Conservation (phyloP, 2,797 vertebrate species). For the Tachyglossus aculeatus region DNA sequence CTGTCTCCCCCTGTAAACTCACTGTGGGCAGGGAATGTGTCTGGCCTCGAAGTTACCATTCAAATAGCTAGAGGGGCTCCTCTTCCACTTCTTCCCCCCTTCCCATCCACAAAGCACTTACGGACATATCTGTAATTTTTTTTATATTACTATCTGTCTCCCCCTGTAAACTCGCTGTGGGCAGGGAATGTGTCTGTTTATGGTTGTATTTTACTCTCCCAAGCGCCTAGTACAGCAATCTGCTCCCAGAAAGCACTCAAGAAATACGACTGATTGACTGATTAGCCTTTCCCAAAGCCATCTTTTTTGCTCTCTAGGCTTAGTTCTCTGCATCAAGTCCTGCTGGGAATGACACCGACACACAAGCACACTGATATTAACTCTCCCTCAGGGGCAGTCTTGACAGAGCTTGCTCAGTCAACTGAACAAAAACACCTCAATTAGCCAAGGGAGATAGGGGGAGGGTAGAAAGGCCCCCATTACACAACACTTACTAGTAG, state of each 20-base stretch:
- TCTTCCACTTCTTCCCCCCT: not conserved
- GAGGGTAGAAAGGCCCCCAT: not conserved
- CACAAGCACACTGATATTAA: not conserved
- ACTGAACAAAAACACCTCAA: slow-evolving; percentile 23
- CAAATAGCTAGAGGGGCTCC: not conserved
- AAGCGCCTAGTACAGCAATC: too few species aligned
- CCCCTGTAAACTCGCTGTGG: too few species aligned
- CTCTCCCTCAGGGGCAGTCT: not conserved
- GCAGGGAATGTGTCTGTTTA: too few species aligned
- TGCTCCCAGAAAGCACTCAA: too few species aligned
- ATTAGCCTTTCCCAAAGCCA: too few species aligned
- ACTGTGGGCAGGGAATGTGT: too few species aligned
- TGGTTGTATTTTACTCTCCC: too few species aligned
- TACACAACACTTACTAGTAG: not conserved
- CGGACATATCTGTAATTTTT: too few species aligned
- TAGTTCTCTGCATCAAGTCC: not conserved
- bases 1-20: too few species aligned
- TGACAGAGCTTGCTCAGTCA: not conserved
- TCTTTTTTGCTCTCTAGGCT: not conserved
- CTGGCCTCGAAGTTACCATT: not conserved
- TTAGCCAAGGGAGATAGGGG: not conserved
- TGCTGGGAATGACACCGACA: not conserved
- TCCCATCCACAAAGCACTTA: too few species aligned
- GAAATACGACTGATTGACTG: too few species aligned
- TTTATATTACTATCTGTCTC: too few species aligned